Evolutionary conservation across 2,888 invertebrate species (phyloP).

Genomic region (Fissipunctia ypsillon): DNA sequence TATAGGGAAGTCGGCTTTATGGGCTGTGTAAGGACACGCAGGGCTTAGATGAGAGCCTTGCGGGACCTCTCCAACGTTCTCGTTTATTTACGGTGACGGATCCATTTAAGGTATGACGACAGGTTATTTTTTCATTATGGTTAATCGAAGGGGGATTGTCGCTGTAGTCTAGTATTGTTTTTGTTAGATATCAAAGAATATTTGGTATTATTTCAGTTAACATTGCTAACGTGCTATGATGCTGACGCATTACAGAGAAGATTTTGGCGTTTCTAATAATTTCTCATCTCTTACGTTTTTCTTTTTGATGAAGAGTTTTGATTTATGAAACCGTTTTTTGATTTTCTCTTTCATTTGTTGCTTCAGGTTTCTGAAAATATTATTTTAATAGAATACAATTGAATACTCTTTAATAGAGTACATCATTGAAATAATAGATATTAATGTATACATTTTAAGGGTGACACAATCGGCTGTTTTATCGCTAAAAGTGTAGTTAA

Average conservation of each 20-base stretch:
- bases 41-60: constrained; percentile 79
- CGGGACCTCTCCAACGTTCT: constrained; percentile 70
- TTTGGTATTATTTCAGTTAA: neutral
- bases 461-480: too few relatives aligned
- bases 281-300: too few relatives aligned
- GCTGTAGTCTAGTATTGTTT: constrained; percentile 21
- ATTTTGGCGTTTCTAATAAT: neutral
- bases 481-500: neutral
- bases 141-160: constrained; percentile 46
- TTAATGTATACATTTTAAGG: too few relatives aligned
- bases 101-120: constrained; percentile 63
- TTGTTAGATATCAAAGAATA: constrained; percentile 1
- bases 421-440: too few relatives aligned
- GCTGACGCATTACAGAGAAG: neutral
- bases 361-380: neutral
- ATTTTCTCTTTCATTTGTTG: neutral
- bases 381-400: neutral
- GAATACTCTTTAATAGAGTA: too few relatives aligned
- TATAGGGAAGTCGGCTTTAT: constrained; percentile 82
- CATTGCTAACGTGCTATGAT: neutral
- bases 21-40: constrained; percentile 80
- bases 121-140: constrained; percentile 57
- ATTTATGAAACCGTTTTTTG: neutral
- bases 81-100: constrained; percentile 67
- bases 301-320: neutral